A percentile compares a stretch with the other conserved stretches of the same genome.
Conservation (phyloP, 1,140 invertebrate genomes). For the Caenorhabditis remanei region DNA sequence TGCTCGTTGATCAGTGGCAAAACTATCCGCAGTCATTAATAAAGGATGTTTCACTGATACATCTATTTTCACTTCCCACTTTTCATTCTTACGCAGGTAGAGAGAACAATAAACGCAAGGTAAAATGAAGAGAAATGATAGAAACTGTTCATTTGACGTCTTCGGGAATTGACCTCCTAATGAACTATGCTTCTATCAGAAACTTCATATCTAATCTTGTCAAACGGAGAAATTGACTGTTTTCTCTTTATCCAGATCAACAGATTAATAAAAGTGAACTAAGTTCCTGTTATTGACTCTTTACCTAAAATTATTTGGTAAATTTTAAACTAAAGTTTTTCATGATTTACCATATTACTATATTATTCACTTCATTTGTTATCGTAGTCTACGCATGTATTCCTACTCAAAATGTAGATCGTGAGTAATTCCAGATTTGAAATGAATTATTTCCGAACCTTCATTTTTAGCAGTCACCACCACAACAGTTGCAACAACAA, state of each 20-base stretch:
- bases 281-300: neutral
- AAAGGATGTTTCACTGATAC: constrained; percentile 13
- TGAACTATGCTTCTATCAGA: constrained; percentile 34
- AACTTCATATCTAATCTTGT: neutral
- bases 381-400: neutral
- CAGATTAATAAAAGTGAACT: neutral
- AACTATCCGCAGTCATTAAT: neutral
- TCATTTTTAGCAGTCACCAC: neutral
- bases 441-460: neutral
- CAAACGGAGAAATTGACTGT: neutral
- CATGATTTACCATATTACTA: neutral
- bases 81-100: neutral
- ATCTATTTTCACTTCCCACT: neutral
- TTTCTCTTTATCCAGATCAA: neutral
- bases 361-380: neutral
- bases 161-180: constrained; percentile 38
- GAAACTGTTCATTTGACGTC: constrained; percentile 7
- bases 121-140: constrained; percentile 11
- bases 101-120: too few species aligned
- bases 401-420: constrained; percentile 18
- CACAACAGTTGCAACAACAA: constrained; percentile 8
- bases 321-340: too few species aligned
- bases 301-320: neutral
- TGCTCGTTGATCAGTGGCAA: neutral
- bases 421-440: neutral